Evolutionary conservation across 2,113 vertebrate species (phyloP), one percentile per base, ranked within the genome.

Genomic region (Enhydra lutris): DNA sequence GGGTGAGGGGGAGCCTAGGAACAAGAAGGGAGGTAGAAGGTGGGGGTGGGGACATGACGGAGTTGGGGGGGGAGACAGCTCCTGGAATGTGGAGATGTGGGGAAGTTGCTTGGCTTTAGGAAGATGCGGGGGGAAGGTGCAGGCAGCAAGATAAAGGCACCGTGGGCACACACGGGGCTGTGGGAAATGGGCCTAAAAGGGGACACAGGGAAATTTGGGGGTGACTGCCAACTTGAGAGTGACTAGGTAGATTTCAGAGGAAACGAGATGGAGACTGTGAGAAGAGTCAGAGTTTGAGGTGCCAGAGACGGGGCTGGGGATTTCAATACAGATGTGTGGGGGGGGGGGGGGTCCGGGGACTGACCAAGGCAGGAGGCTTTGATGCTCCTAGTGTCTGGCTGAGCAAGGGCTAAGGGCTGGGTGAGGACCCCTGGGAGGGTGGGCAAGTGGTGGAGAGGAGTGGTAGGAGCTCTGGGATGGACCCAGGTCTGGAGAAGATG

Each of bases 1-100:
- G 6, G 7, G 31, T 34, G 31, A 50, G 20, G 20, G 52, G 63
- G 20, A 39, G 55, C 86, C 8, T 18, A 39, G 23, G 42, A 50
- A 83, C 7, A 17, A 89, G 17, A 36, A 45, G 74, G 36, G 31
- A 45, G 24, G 65, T 88, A 98, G 34, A 98, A 99, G 99, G 96
- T 98, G 98, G 0, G 99, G 98, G 89, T 99, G 99, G 67, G 99
- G 99, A 98, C 99, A 95, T 99, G 98, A 99, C 99, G 26, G 99
- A 99, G 98, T 98, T 98, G 39, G 99, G 10, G 4, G 52, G 17
- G 17, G 17, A 55, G 52, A 55, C 99, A 98, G 0, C 99, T 99
- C 98, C 99, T 31, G 36, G 39, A n/a, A 34, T 4, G 1, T 2
- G 39, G 55, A 74, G 36, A 55, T 8, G 4, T 34, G 23, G 31